A percentile compares a stretch with the other conserved stretches of the same genome.
Conservation (phyloP, 2,797 vertebrate genomes). For the Notolabrus celidotus region DNA sequence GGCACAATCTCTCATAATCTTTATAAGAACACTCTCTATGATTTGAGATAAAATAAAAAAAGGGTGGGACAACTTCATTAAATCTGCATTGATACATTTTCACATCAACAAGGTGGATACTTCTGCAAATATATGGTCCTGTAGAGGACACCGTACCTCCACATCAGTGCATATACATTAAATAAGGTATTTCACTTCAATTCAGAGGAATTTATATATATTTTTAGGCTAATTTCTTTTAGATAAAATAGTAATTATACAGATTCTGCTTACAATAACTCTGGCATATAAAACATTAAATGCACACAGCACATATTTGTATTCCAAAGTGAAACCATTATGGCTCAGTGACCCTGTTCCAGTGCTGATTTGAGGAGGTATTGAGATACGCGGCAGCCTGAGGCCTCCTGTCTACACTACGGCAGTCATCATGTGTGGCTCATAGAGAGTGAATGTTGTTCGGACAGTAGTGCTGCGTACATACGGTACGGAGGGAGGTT, state of each 20-base stretch:
- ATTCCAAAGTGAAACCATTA: constrained; percentile 43
- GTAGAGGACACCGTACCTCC: not conserved
- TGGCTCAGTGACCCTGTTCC: constrained; percentile 67
- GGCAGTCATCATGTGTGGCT: constrained; percentile 36
- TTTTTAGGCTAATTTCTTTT: not conserved
- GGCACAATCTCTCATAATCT: not conserved
- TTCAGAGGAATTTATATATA: not conserved
- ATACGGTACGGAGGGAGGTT: not conserved
- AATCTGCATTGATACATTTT: not conserved
- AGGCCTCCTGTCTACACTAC: constrained; percentile 31
- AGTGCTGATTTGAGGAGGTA: constrained; percentile 68
- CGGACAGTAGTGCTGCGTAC: not conserved
- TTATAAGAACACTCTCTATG: not conserved
- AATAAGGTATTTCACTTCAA: constrained; percentile 1
- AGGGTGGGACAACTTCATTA: not conserved
- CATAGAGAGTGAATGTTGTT: constrained; percentile 6
- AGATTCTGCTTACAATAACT: constrained; percentile 15
- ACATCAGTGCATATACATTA: not conserved
- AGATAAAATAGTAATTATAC: not conserved
- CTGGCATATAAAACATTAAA: constrained; percentile 26
- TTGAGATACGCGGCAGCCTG: constrained; percentile 49
- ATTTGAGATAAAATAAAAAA: not conserved
- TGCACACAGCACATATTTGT: constrained; percentile 26
- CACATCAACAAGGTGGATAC: constrained; percentile 4
- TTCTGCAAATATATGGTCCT: not conserved